phyloP scores from a whole-genome alignment of 2,113 vertebrate species.

The Pseudonaja textilis region DNA sequence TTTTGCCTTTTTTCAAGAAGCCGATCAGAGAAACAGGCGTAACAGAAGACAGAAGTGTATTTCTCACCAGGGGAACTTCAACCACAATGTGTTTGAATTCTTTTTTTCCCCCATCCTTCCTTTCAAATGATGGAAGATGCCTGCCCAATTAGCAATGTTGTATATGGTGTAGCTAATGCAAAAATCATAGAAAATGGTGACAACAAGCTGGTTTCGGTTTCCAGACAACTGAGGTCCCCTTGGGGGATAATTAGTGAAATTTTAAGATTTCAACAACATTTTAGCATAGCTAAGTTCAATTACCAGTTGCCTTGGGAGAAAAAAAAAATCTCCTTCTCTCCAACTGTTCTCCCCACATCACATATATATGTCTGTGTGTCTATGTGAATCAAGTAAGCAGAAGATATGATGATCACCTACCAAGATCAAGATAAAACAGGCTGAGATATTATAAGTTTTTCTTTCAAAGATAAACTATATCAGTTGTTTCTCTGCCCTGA shows the following conservation, averaged over 20 bases:
- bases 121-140: conserved; percentile 45
- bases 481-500: background rate
- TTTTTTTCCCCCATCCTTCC: background rate
- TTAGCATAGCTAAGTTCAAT: conserved; percentile 24
- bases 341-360: background rate
- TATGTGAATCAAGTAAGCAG: background rate
- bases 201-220: conserved; percentile 41
- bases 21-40: background rate
- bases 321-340: background rate
- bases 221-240: conserved; percentile 18
- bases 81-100: background rate
- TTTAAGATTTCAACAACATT: conserved; percentile 35
- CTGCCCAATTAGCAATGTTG: conserved; percentile 39
- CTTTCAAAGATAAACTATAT: background rate
- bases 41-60: background rate
- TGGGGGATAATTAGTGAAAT: conserved; percentile 18
- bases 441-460: background rate
- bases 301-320: background rate
- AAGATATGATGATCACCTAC: background rate
- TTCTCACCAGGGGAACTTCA: conserved; percentile 8
- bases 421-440: background rate
- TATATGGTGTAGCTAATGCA: conserved; percentile 20
- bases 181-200: conserved; percentile 36
- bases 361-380: background rate
- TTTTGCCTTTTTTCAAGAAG: background rate